Evolutionary conservation across 2,888 invertebrate genomes (phyloP), one percentile per base, ranked within the genome.

Genomic region (Dromius quadrimaculatus): DNA sequence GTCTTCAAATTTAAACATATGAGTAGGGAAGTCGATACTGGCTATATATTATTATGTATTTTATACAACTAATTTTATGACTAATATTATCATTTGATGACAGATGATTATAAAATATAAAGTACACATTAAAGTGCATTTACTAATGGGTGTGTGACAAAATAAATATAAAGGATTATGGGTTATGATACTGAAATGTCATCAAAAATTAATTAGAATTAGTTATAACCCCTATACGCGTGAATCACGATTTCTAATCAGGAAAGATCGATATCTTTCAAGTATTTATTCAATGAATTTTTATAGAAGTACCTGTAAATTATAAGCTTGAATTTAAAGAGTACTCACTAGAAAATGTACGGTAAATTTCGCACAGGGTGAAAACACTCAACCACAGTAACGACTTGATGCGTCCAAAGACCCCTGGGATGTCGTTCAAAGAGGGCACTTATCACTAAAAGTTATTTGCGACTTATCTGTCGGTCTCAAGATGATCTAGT

Each of bases 361-460:
- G 41, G 22, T 54, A 22, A n/a, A 9, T 36, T 11, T 47, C 19
- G 20, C 4, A 62, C 23, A 62, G 63, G 59, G 65, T 57, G 54
- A 66, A 66, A 66, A 57, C 66, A 66, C 66, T 54, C 15, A 57
- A 66, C 38, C 66, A 54, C 66, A 66, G 57, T 13, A 23, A 22
- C 20, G 11, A 23, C 45, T 63, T 32, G 45, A 45, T 57, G 57
- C 57, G 66, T 66, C 38, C 57, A 65, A 20, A 32, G 64, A 57
- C 32, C 57, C 38, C 54, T 66, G 22, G 23, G 28, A 17, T 43
- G 38, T 54, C 41, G 43, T 23, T n/a, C 41, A 65, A 34, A 36
- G 38, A 47, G 20, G 20, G 9, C 64, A 64, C 64, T 47, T 34
- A 45, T 34, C 61, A 64, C 64, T 47, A 28, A 17, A 15, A 34